Conservation (phyloP, 2,113 vertebrate species). For the Dromiciops gliroides region DNA sequence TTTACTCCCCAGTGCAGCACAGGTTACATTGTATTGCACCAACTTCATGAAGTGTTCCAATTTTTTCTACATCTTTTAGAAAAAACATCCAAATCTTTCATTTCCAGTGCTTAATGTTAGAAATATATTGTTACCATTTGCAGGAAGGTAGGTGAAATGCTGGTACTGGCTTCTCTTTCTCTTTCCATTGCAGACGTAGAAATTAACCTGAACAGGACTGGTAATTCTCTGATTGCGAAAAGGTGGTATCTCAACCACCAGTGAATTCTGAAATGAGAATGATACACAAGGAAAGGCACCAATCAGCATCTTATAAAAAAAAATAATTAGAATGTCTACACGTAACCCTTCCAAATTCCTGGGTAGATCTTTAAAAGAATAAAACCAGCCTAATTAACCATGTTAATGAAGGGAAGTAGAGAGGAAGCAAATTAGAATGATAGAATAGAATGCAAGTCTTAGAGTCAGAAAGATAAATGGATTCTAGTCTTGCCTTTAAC, state of each 20-base stretch:
- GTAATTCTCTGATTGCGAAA: conserved; percentile 96
- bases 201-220: conserved; percentile 94
- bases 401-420: not conserved
- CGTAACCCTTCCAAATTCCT: not conserved
- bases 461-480: not conserved
- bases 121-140: conserved; percentile 90
- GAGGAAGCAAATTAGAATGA: not conserved
- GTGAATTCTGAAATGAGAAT: conserved; percentile 83
- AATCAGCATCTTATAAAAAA: not conserved
- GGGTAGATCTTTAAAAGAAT: not conserved
- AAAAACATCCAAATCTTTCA: conserved; percentile 53
- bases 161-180: conserved; percentile 98
- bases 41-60: not conserved
- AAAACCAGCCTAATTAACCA: not conserved
- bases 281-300: not conserved
- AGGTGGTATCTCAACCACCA: conserved; percentile 95
- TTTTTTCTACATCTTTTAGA: conserved; percentile 4
- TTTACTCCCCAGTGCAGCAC: not conserved
- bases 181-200: conserved; percentile 99
- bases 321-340: conserved; percentile 66
- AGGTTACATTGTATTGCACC: not conserved
- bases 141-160: conserved; percentile 96
- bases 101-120: conserved; percentile 53
- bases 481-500: not conserved
- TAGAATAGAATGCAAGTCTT: not conserved